Percentiles rank a stretch among this genome's conserved stretches.
These are phyloP conservation scores for Aporophyla nigra DNA, from an alignment of 2,888 invertebrate species.

Conservation along the genomic window DNA sequence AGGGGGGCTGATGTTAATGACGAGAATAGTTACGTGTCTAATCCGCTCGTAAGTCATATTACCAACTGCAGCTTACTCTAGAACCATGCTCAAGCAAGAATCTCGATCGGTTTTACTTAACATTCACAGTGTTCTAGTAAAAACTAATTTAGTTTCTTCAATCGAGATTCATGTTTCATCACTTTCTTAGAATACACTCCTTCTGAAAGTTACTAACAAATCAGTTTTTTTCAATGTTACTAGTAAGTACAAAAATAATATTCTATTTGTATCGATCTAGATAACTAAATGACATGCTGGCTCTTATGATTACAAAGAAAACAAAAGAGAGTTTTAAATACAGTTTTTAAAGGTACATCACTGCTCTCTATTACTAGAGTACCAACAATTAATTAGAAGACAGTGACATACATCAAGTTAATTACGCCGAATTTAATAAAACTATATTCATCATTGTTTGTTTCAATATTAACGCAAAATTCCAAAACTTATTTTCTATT, in stretches of 20 bases:
- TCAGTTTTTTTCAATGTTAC: conserved; percentile 8
- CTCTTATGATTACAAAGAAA: conserved; percentile 9
- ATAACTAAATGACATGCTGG: conserved; percentile 49
- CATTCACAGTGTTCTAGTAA: neutral
- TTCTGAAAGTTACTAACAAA: neutral
- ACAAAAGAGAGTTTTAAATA: conserved; percentile 1
- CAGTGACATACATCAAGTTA: neutral
- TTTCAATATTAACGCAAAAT: neutral
- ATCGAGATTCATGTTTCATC: conserved; percentile 2
- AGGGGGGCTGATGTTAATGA: conserved; percentile 50
- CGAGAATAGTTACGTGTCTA: conserved; percentile 36
- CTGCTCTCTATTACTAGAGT: neutral
- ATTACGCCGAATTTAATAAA: neutral
- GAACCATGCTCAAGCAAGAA: neutral
- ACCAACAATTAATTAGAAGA: neutral
- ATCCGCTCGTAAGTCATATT: conserved; percentile 34
- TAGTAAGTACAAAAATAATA: conserved; percentile 34
- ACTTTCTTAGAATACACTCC: neutral
- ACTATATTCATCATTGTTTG: conserved; percentile 13
- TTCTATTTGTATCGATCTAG: conserved; percentile 21
- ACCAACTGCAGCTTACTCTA: conserved; percentile 7
- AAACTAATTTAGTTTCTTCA: neutral
- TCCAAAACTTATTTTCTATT: conserved; percentile 1
- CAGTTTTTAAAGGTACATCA: conserved; percentile 3
- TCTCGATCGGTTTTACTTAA: neutral